Conservation (phyloP, 2,113 vertebrate species). For the Mandrillus leucophaeus region DNA sequence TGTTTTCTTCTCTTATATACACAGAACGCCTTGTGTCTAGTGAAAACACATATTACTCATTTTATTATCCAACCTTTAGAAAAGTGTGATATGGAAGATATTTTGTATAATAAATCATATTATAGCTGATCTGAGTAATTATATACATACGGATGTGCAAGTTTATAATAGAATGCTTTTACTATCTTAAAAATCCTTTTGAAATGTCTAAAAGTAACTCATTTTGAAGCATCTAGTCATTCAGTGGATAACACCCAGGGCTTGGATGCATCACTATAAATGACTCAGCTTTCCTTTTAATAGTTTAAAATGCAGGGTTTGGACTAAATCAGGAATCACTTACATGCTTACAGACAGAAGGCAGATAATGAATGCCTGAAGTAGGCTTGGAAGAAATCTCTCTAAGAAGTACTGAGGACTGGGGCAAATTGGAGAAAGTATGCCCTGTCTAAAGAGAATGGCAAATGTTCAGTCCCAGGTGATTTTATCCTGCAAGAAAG, state of each 20-base stretch:
- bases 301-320: slow-evolving; percentile 62
- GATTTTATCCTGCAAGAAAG: background rate
- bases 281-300: slow-evolving; percentile 70
- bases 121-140: slow-evolving; percentile 11
- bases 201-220: slow-evolving; percentile 56
- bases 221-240: slow-evolving; percentile 20
- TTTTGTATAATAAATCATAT: slow-evolving; percentile 36
- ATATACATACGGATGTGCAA: background rate
- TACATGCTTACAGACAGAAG: slow-evolving; percentile 45
- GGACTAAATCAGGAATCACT: slow-evolving; percentile 50
- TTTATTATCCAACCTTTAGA: slow-evolving; percentile 16
- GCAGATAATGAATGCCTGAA: slow-evolving; percentile 31
- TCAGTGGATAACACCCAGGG: slow-evolving; percentile 18
- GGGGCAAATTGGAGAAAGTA: background rate
- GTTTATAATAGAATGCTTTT: slow-evolving; percentile 42
- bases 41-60: background rate
- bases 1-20: background rate
- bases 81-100: background rate
- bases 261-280: slow-evolving; percentile 20
- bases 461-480: background rate
- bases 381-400: slow-evolving; percentile 7
- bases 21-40: background rate
- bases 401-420: background rate
- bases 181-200: slow-evolving; percentile 40
- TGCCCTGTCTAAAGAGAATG: slow-evolving; percentile 3